Percentiles rank a stretch among this genome's conserved stretches.
Conservation (phyloP, 2,113 vertebrate genomes). For the Oreotrochilus melanogaster region DNA sequence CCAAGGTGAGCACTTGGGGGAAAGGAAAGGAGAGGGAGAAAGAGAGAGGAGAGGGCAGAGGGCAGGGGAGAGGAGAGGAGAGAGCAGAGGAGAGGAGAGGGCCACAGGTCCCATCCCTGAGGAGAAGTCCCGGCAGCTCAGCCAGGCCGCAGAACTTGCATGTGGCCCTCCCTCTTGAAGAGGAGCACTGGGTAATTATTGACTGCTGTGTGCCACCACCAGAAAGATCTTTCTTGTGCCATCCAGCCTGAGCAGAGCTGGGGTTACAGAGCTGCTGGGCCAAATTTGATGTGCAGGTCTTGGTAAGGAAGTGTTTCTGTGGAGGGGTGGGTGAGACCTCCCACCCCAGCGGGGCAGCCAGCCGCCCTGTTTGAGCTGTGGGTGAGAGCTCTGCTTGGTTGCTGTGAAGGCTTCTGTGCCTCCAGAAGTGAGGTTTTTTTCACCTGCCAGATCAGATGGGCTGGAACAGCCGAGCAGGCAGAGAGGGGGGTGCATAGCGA, state of each 20-base stretch:
- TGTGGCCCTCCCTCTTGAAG: neutral
- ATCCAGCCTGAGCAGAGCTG: neutral
- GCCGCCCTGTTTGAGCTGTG: neutral
- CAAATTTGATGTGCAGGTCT: neutral
- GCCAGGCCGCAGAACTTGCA: neutral
- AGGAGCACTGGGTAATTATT: neutral
- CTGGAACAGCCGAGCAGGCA: constrained; percentile 44
- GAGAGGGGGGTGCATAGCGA: neutral
- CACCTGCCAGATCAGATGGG: constrained; percentile 48
- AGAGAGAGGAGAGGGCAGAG: neutral
- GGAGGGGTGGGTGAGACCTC: neutral
- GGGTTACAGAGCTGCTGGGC: neutral
- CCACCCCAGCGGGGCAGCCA: fast-evolving
- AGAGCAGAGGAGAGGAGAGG: neutral
- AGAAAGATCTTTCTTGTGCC: neutral
- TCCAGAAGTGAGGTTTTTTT: neutral
- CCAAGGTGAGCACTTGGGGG: neutral
- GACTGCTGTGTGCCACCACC: neutral
- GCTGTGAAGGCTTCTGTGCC: neutral
- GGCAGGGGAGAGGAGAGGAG: neutral
- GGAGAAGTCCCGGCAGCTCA: neutral
- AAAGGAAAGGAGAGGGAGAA: too few species aligned
- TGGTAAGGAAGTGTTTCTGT: neutral
- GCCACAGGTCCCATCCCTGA: neutral
- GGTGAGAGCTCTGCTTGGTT: neutral